Conservation (phyloP, 2,888 invertebrate species). For the Orthosia gracilis region DNA sequence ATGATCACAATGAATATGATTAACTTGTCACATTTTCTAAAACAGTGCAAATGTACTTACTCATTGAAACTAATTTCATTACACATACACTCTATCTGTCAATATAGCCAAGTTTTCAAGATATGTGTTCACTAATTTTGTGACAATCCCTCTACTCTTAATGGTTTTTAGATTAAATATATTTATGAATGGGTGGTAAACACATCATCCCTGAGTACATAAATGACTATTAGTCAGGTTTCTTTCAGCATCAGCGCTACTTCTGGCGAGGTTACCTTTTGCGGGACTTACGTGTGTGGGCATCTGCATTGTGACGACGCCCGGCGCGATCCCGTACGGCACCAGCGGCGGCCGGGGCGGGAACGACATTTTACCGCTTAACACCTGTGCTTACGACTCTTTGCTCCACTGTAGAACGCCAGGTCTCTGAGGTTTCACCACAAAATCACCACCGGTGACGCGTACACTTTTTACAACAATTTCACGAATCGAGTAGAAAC, state of each 20-base stretch:
- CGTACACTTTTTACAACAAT: constrained; percentile 64
- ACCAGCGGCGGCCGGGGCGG: constrained; percentile 96
- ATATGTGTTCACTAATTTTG: constrained; percentile 1
- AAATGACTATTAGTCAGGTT: constrained; percentile 2
- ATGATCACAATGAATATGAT: neutral
- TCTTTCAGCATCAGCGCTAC: constrained; percentile 11
- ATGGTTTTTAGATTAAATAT: neutral
- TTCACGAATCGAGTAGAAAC: constrained; percentile 24
- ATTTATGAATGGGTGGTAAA: neutral
- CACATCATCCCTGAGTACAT: neutral
- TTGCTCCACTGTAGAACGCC: constrained; percentile 47
- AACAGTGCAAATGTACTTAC: neutral
- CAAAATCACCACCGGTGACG: constrained; percentile 69
- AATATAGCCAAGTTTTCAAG: neutral
- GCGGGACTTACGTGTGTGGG: constrained; percentile 93
- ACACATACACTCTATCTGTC: neutral
- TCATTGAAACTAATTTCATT: neutral
- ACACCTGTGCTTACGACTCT: constrained; percentile 37
- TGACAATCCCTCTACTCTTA: neutral
- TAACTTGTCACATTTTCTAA: neutral
- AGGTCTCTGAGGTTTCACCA: constrained; percentile 57
- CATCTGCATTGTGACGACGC: constrained; percentile 94
- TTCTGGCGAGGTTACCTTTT: constrained; percentile 67
- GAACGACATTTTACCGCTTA: constrained; percentile 94
- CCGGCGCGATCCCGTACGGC: constrained; percentile 94